Evolutionary conservation across 2,888 invertebrate genomes (phyloP).

Genomic region (Periphyllus acericola): DNA sequence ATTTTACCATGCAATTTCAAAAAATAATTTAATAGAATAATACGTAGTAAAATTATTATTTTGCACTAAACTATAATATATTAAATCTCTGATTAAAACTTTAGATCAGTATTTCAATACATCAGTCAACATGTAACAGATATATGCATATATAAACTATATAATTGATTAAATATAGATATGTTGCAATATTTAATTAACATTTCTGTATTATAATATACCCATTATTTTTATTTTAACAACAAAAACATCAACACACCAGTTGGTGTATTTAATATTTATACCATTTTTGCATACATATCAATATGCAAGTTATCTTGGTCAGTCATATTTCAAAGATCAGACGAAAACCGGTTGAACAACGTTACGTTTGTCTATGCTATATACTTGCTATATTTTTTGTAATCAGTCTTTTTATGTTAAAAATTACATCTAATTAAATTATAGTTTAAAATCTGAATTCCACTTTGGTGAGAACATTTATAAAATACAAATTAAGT

Average conservation of each 20-base stretch:
- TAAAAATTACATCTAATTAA: constrained; percentile 1
- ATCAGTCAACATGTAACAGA: background rate
- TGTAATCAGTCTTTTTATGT: background rate
- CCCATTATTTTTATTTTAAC: background rate
- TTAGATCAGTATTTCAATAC: background rate
- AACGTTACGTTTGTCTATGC: background rate
- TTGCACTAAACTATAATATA: no score
- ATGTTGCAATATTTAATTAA: background rate
- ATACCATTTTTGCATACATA: background rate
- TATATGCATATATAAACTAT: background rate
- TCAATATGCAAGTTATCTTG: background rate
- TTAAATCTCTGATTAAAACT: no score
- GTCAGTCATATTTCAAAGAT: constrained; percentile 5
- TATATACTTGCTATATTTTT: constrained; percentile 1
- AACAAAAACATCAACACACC: background rate
- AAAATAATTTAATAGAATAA: background rate
- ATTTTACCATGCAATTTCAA: no score
- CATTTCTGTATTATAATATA: background rate
- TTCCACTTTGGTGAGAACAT: background rate
- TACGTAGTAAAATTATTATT: background rate
- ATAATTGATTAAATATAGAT: background rate
- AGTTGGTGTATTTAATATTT: background rate
- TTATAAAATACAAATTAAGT: background rate
- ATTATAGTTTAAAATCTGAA: constrained; percentile 12
- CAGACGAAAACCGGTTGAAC: constrained; percentile 15